A percentile compares a stretch with the other conserved stretches of the same genome.
Evolutionary conservation across 2,888 invertebrate genomes (phyloP).

Genomic region (Ophonus ardosiacus): DNA sequence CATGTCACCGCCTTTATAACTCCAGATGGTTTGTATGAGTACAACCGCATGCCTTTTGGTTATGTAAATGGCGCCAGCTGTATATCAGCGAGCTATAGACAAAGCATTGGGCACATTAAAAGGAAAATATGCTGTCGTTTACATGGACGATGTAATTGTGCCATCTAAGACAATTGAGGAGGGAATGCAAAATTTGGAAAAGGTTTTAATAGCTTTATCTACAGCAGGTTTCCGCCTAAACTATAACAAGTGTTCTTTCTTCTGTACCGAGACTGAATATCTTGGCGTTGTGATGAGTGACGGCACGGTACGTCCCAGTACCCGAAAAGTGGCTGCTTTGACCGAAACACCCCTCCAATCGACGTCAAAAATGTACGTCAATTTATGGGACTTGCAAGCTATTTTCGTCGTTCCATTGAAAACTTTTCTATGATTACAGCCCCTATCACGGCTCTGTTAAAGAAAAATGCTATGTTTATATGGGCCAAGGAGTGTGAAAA

Average conservation of each 20-base stretch:
- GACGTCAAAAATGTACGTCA: neutral
- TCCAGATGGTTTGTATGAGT: too few species aligned
- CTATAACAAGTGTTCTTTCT: neutral
- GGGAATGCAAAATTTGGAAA: slow-evolving; percentile 10
- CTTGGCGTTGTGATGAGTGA: slow-evolving; percentile 52
- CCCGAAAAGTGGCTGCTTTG: neutral
- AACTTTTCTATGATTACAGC: neutral
- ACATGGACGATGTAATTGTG: slow-evolving; percentile 64
- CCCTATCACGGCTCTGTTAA: neutral
- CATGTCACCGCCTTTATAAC: too few species aligned
- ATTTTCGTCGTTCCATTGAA: neutral
- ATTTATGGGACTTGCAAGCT: neutral
- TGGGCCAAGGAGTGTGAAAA: too few species aligned
- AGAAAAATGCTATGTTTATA: too few species aligned
- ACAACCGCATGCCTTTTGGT: slow-evolving; percentile 70
- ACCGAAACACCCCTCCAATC: neutral
- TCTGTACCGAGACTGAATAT: slow-evolving; percentile 61
- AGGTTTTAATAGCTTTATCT: neutral
- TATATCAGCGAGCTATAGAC: slow-evolving; percentile 70
- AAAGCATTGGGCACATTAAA: slow-evolving; percentile 5
- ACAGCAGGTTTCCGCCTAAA: neutral
- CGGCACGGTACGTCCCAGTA: slow-evolving; percentile 64
- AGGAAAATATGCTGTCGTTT: slow-evolving; percentile 23
- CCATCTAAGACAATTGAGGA: neutral
- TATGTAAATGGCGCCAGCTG: slow-evolving; percentile 70